These are phyloP conservation scores for Verasper variegatus DNA, from an alignment of 2,113 vertebrate species.

Conservation along the genomic window DNA sequence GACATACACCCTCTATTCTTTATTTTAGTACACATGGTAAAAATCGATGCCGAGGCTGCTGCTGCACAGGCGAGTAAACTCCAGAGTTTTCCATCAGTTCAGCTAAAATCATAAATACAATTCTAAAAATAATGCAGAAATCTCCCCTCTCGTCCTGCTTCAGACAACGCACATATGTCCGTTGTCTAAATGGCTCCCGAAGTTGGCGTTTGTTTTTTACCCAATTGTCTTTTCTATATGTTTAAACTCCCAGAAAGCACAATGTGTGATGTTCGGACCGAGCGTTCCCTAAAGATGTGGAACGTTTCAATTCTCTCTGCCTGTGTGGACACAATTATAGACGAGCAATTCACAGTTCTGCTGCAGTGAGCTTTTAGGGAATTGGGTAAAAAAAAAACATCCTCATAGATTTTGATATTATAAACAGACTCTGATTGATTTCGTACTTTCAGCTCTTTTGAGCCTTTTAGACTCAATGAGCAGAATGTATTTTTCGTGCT, in stretches of 20 bases:
- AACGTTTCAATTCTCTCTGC: neutral
- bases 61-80: no score
- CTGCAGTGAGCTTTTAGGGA: slow-evolving; percentile 3
- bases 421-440: neutral
- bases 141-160: neutral
- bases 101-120: no score
- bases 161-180: no score
- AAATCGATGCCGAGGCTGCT: no score
- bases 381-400: neutral
- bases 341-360: slow-evolving; percentile 3
- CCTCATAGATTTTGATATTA: slow-evolving; percentile 1
- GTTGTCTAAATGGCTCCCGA: neutral
- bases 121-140: no score
- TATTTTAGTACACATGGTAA: no score
- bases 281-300: neutral
- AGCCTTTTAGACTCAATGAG: neutral
- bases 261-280: neutral
- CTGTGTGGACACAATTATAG: neutral
- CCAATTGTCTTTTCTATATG: neutral
- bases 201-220: neutral
- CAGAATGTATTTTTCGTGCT: neutral
- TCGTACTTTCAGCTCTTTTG: neutral
- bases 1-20: no score
- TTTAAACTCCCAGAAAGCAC: neutral
- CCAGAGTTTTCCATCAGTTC: no score